Conservation (phyloP, 1,140 invertebrate species). For the Bombus vancouverensis region DNA sequence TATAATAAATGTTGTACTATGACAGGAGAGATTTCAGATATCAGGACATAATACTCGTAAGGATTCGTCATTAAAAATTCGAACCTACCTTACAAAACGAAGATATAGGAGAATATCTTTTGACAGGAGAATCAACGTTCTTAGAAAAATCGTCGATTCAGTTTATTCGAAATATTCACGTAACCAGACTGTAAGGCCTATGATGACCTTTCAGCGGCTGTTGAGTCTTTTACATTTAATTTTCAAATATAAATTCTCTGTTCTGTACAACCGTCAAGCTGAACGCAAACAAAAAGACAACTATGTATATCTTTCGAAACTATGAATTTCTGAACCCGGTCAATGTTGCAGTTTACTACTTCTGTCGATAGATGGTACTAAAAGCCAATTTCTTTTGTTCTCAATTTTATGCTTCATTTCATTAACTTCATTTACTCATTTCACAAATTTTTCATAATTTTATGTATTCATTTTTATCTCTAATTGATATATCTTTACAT, state of each 20-base stretch:
- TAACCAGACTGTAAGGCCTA: background rate
- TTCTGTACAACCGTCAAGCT: slow-evolving; percentile 60
- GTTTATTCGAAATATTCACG: slow-evolving; percentile 14
- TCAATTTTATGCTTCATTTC: background rate
- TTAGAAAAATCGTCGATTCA: slow-evolving; percentile 17
- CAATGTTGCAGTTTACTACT: slow-evolving; percentile 40
- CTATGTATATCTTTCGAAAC: slow-evolving; percentile 46
- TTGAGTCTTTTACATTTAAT: slow-evolving; percentile 59
- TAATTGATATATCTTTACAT: background rate
- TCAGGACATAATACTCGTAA: background rate
- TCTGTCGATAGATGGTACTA: slow-evolving; percentile 26
- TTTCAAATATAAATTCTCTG: slow-evolving; percentile 64
- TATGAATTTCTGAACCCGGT: slow-evolving; percentile 50
- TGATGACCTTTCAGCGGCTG: slow-evolving; percentile 48
- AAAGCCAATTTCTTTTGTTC: slow-evolving; percentile 34
- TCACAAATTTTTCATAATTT: background rate
- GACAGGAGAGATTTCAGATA: background rate
- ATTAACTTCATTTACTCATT: background rate
- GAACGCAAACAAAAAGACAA: slow-evolving; percentile 63
- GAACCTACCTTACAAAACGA: slow-evolving; percentile 43
- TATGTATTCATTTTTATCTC: background rate
- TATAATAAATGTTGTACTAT: background rate
- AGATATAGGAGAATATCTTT: slow-evolving; percentile 8
- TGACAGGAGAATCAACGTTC: slow-evolving; percentile 13
- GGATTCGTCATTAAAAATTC: slow-evolving; percentile 16